phyloP scores from a whole-genome alignment of 2,888 invertebrate genomes.

The Mylabris sibirica region DNA sequence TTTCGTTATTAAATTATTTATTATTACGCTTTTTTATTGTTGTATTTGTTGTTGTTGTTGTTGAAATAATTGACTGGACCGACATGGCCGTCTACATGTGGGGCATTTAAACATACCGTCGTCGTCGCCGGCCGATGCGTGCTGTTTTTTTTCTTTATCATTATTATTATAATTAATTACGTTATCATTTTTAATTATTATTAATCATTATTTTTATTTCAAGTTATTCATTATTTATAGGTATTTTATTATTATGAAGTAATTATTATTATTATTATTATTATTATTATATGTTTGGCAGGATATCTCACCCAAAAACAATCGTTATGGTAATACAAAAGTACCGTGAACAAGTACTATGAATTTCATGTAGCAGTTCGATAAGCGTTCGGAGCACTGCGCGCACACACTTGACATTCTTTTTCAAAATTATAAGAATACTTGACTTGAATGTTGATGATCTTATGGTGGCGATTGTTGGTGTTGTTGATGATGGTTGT shows the following conservation, averaged over 20 bases:
- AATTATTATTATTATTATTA: slow-evolving; percentile 49
- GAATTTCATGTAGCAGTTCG: slow-evolving; percentile 61
- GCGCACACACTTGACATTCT: slow-evolving; percentile 55
- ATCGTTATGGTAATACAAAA: slow-evolving; percentile 59
- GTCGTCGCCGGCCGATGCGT: slow-evolving; percentile 40
- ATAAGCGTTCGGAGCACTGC: slow-evolving; percentile 61
- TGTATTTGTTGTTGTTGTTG: not conserved
- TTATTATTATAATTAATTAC: slow-evolving; percentile 36
- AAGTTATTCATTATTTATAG: slow-evolving; percentile 51
- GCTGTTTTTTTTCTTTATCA: slow-evolving; percentile 37
- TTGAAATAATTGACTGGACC: slow-evolving; percentile 33
- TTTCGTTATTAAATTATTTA: not conserved
- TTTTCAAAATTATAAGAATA: slow-evolving; percentile 40
- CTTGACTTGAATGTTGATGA: slow-evolving; percentile 39
- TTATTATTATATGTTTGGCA: slow-evolving; percentile 57
- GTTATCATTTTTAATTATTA: slow-evolving; percentile 37
- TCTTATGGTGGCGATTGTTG: slow-evolving; percentile 26
- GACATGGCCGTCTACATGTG: slow-evolving; percentile 30
- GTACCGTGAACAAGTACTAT: slow-evolving; percentile 59
- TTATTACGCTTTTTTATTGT: not conserved
- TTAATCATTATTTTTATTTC: slow-evolving; percentile 47
- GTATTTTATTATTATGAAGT: slow-evolving; percentile 50
- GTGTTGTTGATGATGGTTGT: slow-evolving; percentile 25
- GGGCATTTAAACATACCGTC: slow-evolving; percentile 24
- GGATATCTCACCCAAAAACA: slow-evolving; percentile 63